Conservation (phyloP, 2,113 vertebrate genomes). For the Myotis yumanensis region DNA sequence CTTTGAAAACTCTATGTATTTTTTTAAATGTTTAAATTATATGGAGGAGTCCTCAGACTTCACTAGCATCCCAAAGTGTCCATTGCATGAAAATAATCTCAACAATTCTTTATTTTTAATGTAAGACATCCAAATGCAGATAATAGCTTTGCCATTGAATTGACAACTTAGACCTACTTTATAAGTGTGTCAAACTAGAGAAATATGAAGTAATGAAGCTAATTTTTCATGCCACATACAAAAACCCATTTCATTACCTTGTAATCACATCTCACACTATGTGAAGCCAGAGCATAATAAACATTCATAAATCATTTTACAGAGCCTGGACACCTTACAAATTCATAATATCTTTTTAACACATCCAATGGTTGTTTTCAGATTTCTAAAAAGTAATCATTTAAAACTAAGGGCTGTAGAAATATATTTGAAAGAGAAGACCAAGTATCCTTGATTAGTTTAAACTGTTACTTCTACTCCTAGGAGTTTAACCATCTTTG, state of each 20-base stretch:
- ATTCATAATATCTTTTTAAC: constrained; percentile 42
- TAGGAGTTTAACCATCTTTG: not conserved
- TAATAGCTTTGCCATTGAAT: not conserved
- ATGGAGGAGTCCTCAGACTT: not conserved
- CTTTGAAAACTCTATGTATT: not conserved
- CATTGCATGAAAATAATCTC: not conserved
- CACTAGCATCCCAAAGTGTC: not conserved
- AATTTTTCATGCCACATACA: constrained; percentile 50
- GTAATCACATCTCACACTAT: constrained; percentile 49
- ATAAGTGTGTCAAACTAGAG: constrained; percentile 24
- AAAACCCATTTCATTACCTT: constrained; percentile 59
- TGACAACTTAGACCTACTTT: not conserved
- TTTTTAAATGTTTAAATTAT: not conserved
- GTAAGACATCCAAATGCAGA: not conserved
- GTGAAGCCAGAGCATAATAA: constrained; percentile 46
- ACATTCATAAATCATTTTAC: constrained; percentile 65
- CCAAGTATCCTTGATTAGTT: not conserved
- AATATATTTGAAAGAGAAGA: not conserved
- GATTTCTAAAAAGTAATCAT: constrained; percentile 18
- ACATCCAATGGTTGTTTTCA: not conserved
- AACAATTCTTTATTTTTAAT: not conserved
- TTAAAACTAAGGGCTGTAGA: not conserved
- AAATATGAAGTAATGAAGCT: constrained; percentile 45
- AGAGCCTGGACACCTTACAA: not conserved
- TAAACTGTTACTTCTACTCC: not conserved